Conservation (phyloP, 35 echinoderm and acorn worm genomes). For the Apostichopus japonicus region DNA sequence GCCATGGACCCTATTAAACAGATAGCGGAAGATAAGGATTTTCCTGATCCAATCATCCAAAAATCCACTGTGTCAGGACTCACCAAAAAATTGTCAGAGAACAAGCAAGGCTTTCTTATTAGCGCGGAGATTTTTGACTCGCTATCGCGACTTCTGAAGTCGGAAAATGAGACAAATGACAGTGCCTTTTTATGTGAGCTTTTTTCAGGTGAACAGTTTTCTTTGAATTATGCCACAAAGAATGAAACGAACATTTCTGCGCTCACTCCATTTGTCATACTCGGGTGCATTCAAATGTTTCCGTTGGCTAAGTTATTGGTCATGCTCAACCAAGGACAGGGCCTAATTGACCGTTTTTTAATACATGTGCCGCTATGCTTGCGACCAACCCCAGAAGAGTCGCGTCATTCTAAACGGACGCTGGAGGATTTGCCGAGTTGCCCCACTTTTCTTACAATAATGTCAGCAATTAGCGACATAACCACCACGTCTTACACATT, state of each 20-base stretch:
- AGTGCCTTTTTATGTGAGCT: constrained; percentile 21
- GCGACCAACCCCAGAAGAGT: not conserved
- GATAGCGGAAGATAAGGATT: not conserved
- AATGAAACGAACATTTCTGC: not conserved
- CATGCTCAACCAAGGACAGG: constrained; percentile 1
- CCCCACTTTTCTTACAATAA: no score
- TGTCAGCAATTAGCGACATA: no score
- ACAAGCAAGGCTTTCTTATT: not conserved
- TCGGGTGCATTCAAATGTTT: constrained; percentile 5
- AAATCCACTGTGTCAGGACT: constrained; percentile 19
- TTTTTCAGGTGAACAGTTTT: constrained; percentile 27
- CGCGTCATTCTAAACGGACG: no score
- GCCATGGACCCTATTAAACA: not conserved
- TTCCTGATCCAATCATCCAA: not conserved
- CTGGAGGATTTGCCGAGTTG: no score
- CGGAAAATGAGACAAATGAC: not conserved
- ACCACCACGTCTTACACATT: no score
- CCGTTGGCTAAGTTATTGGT: not conserved
- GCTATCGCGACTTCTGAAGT: constrained; percentile 3
- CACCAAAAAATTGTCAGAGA: not conserved
- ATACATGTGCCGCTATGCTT: not conserved
- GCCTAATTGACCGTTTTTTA: not conserved
- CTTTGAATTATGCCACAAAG: not conserved
- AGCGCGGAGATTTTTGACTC: constrained; percentile 4
- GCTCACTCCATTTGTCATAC: not conserved